These are phyloP conservation scores for Periophthalmus magnuspinnatus DNA, from an alignment of 2,797 vertebrate species.

Conservation along the genomic window DNA sequence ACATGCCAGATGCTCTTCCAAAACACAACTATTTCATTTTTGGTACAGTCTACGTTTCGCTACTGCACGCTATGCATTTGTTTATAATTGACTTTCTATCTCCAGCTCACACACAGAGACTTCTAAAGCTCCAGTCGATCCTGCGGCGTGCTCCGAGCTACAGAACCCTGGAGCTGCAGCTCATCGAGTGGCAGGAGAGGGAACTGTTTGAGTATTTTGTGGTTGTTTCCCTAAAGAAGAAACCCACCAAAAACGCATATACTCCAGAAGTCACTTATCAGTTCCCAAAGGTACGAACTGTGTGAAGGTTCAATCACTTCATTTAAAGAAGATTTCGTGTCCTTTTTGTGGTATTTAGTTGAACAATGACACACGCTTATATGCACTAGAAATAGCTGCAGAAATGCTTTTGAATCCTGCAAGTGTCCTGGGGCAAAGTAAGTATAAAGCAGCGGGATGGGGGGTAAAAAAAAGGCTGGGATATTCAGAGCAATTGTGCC, in stretches of 20 bases:
- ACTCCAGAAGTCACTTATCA: conserved; percentile 96
- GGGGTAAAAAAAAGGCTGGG: too few relatives aligned
- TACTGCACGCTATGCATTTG: not conserved
- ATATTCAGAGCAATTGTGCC: not conserved
- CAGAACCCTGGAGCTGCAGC: conserved; percentile 94
- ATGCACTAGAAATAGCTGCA: too few relatives aligned
- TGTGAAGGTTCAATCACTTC: not conserved
- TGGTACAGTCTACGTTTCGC: too few relatives aligned
- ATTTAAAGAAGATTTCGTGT: not conserved
- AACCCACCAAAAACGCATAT: conserved; percentile 92
- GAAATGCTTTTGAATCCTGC: too few relatives aligned
- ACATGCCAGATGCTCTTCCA: not conserved
- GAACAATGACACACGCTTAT: too few relatives aligned
- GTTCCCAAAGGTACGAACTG: conserved; percentile 94
- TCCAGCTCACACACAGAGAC: conserved; percentile 92
- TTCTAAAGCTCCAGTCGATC: conserved; percentile 94
- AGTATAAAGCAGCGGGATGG: too few relatives aligned
- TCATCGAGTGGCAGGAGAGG: conserved; percentile 98
- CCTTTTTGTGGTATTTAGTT: too few relatives aligned
- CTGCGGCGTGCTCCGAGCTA: conserved; percentile 94
- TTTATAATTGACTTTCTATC: conserved; percentile 13
- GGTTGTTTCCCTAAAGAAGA: conserved; percentile 97
- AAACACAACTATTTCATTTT: not conserved
- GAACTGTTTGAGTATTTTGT: conserved; percentile 98
- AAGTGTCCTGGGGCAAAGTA: too few relatives aligned